A percentile compares a stretch with the other conserved stretches of the same genome.
phyloP scores from a whole-genome alignment of 2,888 invertebrate genomes.

The Trilocha varians region DNA sequence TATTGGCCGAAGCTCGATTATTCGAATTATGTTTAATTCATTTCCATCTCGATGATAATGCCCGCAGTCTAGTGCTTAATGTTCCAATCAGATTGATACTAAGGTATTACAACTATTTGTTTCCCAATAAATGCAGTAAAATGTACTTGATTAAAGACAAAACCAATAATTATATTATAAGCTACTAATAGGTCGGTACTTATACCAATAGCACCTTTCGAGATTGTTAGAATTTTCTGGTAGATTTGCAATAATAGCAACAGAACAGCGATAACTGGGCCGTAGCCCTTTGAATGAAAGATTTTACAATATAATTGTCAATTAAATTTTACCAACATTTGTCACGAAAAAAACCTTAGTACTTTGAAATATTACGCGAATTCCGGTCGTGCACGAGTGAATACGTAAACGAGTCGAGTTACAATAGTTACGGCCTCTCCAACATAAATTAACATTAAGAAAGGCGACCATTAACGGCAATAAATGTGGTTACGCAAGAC shows the following conservation, averaged over 20 bases:
- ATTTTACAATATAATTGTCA: not conserved
- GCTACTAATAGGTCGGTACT: no score
- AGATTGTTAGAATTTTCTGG: not conserved
- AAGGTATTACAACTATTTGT: no score
- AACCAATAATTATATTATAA: no score
- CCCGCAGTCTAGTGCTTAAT: conserved; percentile 33
- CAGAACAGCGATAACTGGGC: not conserved
- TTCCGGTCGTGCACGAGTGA: not conserved
- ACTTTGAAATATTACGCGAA: not conserved
- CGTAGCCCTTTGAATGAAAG: not conserved
- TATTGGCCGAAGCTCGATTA: conserved; percentile 64
- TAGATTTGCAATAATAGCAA: not conserved
- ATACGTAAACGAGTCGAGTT: conserved; percentile 19
- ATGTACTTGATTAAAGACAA: no score
- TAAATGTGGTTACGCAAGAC: conserved; percentile 66
- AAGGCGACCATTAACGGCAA: conserved; percentile 56
- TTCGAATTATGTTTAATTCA: conserved; percentile 72
- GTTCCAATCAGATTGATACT: conserved; percentile 3
- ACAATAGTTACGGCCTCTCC: conserved; percentile 23
- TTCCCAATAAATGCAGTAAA: no score
- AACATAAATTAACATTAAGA: conserved; percentile 50
- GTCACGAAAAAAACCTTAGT: not conserved
- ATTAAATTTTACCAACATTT: not conserved
- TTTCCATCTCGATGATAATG: conserved; percentile 64
- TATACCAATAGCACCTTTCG: not conserved